Base-by-base conservation (phyloP, 2,797 vertebrate genomes). In the Coregonus suidteri region DNA sequence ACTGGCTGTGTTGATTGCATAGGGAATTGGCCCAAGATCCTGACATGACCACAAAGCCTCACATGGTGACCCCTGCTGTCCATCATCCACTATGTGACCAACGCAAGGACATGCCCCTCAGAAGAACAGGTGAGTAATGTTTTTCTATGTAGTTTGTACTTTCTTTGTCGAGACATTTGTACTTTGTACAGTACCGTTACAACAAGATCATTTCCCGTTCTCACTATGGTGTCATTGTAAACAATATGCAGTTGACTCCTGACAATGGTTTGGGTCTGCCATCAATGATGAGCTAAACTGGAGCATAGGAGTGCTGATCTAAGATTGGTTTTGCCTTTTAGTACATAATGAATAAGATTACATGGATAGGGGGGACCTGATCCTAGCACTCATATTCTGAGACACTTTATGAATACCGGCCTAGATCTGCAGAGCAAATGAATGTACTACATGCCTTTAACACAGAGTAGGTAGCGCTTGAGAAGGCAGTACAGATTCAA, bases 41-140 rank as follows among this genome's bases (percentile, higher is more conserved):
- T 0, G 95, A 95, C 81, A 91, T 91, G 1, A 90, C 94, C 31
- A 79, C 91, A 35, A 91, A 94, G 75, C 75, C 93, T 69, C 74
- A 94, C 85, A 90, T 93, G 83, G 88, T 92, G 94, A 80, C 86
- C 74, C 90, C 93, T 75, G 87, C 91, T 0, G 82, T 35, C 13
- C 16, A 79, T 90, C 77, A 91, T 78, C 81, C 90, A 86, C 77
- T 93, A 3, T 90, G 90, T 5, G 95, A 96, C 81, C 93, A 95
- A 15, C 94, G 93, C 0, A 95, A 96, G 80, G 96, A 96, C 86
- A 94, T 95, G 0, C 89, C 93, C 0, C 93, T 98, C 73, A 91
- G 96, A 25, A 94, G 96, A 84, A 97, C 97, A 89, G 96, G 97
- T 97, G 74, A 91, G 90, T 62, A 4, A 4, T 35, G 20, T 31